Evolutionary conservation across 2,888 invertebrate genomes (phyloP).

Genomic region (Anodontia alba): DNA sequence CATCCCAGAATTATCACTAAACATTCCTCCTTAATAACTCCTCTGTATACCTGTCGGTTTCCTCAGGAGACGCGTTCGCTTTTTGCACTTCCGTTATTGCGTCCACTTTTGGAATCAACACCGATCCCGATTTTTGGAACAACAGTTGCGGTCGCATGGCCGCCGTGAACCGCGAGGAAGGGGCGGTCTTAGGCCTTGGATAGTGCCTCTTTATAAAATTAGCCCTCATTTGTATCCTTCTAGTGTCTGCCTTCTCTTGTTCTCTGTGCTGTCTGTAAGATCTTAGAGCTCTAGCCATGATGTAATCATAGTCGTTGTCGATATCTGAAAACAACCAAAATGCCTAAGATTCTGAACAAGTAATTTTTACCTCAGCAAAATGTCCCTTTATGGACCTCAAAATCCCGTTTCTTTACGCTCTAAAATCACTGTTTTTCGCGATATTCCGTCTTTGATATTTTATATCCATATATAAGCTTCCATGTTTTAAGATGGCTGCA

Average conservation of each 20-base stretch:
- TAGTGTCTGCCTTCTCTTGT: conserved; percentile 63
- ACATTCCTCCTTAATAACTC: too few species aligned
- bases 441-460: neutral
- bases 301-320: conserved; percentile 74
- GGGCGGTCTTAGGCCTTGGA: conserved; percentile 61
- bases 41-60: neutral
- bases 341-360: too few species aligned
- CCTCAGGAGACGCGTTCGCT: conserved; percentile 56
- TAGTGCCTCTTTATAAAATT: conserved; percentile 55
- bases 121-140: neutral
- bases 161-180: conserved; percentile 47
- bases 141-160: conserved; percentile 11
- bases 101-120: conserved; percentile 44
- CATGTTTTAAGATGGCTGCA: conserved; percentile 35
- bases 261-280: conserved; percentile 70
- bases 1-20: too few species aligned
- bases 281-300: conserved; percentile 73
- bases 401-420: too few species aligned
- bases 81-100: conserved; percentile 64
- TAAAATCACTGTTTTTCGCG: neutral
- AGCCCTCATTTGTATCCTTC: conserved; percentile 57
- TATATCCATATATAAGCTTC: conserved; percentile 16
- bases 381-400: neutral
- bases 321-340: conserved; percentile 66
- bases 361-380: neutral